A percentile compares a stretch with the other conserved stretches of the same genome.
These are phyloP conservation scores for Scrobipalpa atriplicella DNA, from an alignment of 2,888 invertebrate genomes.

Conservation along the genomic window DNA sequence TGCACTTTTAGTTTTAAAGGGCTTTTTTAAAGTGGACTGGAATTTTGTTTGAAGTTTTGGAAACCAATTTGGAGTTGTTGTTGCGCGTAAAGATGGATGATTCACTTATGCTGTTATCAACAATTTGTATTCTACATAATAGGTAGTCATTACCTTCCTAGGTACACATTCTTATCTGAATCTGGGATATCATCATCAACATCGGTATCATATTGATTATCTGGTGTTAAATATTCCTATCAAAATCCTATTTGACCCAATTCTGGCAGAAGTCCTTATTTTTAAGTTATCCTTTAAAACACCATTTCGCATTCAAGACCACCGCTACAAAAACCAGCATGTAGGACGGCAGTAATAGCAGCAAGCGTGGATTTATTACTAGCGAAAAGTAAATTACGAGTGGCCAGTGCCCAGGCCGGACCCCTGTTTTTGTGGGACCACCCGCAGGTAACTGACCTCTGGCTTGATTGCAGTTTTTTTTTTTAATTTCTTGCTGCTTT, in stretches of 20 bases:
- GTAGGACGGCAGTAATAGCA: slow-evolving; percentile 17
- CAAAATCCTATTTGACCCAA: too few species aligned
- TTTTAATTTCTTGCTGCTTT: neutral
- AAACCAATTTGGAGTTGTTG: neutral
- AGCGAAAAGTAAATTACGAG: slow-evolving; percentile 18
- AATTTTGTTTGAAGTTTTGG: neutral
- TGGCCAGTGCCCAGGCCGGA: neutral
- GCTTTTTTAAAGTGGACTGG: neutral
- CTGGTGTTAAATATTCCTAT: too few species aligned
- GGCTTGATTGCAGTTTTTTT: slow-evolving; percentile 5
- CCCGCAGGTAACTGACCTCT: slow-evolving; percentile 20
- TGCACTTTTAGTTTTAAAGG: neutral
- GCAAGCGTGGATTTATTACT: slow-evolving; percentile 20
- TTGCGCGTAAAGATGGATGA: too few species aligned
- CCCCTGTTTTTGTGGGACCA: slow-evolving; percentile 13
- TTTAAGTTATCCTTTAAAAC: neutral
- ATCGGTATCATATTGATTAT: too few species aligned
- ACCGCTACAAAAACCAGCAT: slow-evolving; percentile 5
- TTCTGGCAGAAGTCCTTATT: too few species aligned
- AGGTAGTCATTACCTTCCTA: too few species aligned
- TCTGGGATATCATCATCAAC: too few species aligned
- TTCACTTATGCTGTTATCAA: too few species aligned
- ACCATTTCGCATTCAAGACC: slow-evolving; percentile 7
- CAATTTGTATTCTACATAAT: too few species aligned
- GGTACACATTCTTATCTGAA: too few species aligned